Evolutionary conservation across 2,113 vertebrate species (phyloP).

Genomic region (Colaptes auratus): DNA sequence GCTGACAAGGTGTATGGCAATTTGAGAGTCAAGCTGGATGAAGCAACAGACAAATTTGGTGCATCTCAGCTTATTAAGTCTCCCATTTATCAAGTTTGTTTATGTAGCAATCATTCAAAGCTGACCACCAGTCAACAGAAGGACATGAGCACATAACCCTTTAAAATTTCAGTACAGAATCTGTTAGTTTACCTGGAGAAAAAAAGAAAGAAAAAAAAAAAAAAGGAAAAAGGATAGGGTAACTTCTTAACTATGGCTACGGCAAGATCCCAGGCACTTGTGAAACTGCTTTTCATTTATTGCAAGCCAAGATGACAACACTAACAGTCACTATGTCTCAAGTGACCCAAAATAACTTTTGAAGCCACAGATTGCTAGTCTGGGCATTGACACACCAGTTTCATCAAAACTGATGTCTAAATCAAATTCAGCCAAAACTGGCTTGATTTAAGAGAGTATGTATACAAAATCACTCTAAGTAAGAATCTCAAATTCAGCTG

Average conservation of each 20-base stretch:
- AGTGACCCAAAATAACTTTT: not conserved
- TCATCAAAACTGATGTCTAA: not conserved
- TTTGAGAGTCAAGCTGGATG: not conserved
- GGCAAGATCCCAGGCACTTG: not conserved
- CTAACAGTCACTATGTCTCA: not conserved
- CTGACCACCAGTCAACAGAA: not conserved
- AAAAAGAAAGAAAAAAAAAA: not conserved
- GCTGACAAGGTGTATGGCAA: not conserved
- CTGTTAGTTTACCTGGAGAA: not conserved
- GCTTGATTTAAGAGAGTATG: not conserved
- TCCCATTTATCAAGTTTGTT: not conserved
- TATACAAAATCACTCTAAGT: not conserved
- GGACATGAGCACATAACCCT: fast-evolving
- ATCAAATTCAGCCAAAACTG: not conserved
- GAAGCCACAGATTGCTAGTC: not conserved
- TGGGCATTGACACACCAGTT: not conserved
- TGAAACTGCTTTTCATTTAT: not conserved
- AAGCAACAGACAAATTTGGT: not conserved
- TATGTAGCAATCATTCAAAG: not conserved
- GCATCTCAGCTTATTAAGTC: not conserved
- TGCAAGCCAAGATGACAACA: not conserved
- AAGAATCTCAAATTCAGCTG: not conserved
- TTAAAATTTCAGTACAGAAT: not conserved
- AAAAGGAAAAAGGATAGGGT: too few species aligned
- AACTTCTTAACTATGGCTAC: not conserved